A percentile compares a stretch with the other conserved stretches of the same genome.
These are phyloP conservation scores for Aricia agestis DNA, from an alignment of 1,140 invertebrate species.

Conservation along the genomic window DNA sequence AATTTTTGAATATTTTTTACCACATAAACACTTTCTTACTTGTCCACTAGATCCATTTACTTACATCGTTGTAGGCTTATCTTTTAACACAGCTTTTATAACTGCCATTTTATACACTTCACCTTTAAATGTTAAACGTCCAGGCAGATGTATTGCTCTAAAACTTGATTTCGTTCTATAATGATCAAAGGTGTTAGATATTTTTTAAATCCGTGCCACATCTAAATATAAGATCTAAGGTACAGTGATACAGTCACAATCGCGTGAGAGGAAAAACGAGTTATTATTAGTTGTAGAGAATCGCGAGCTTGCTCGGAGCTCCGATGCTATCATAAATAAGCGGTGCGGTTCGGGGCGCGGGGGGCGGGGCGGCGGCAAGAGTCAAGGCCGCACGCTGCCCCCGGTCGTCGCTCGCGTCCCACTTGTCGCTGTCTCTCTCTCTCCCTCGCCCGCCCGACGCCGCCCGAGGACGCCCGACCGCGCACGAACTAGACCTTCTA, in stretches of 20 bases:
- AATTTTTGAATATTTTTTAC: background rate
- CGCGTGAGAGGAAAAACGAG: slow-evolving; percentile 74
- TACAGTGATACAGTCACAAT: slow-evolving; percentile 55
- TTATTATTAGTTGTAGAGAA: slow-evolving; percentile 72
- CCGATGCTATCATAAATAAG: slow-evolving; percentile 74
- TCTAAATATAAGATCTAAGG: slow-evolving; percentile 35
- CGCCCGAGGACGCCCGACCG: slow-evolving; percentile 45
- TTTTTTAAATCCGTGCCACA: slow-evolving; percentile 24
- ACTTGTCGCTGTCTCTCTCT: slow-evolving; percentile 57
- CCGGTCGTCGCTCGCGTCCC: slow-evolving; percentile 73
- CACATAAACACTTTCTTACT: background rate
- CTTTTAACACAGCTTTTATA: background rate
- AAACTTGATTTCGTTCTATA: background rate
- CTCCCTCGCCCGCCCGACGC: slow-evolving; percentile 55
- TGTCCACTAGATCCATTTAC: background rate
- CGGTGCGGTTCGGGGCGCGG: slow-evolving; percentile 52
- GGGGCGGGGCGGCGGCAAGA: slow-evolving; percentile 67
- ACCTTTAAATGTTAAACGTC: background rate
- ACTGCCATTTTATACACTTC: background rate
- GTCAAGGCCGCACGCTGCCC: slow-evolving; percentile 84
- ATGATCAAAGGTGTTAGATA: slow-evolving; percentile 4
- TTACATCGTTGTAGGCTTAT: background rate
- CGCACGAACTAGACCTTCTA: slow-evolving; percentile 71
- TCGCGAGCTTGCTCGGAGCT: slow-evolving; percentile 66
- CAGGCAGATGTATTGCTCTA: background rate